Conservation (phyloP, 2,797 vertebrate species). For the Helarctos malayanus region DNA sequence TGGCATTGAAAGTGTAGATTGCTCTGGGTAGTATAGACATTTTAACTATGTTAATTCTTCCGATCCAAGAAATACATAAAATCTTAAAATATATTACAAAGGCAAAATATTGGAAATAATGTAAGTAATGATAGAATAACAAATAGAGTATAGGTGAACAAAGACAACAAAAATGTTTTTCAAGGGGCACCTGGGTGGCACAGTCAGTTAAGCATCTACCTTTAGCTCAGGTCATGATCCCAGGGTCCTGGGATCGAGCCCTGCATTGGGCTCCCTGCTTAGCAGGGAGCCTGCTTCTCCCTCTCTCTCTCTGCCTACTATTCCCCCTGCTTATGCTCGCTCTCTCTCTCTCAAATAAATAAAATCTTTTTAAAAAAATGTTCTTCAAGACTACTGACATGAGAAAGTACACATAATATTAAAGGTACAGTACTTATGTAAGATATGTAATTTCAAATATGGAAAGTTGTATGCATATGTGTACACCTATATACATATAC, state of each 20-base stretch:
- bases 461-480: background rate
- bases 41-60: no score
- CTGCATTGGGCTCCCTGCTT: no score
- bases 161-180: slow-evolving; percentile 29
- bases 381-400: slow-evolving; percentile 20
- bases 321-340: no score
- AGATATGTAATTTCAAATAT: slow-evolving; percentile 35
- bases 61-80: slow-evolving; percentile 26
- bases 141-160: background rate
- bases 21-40: no score
- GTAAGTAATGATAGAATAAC: slow-evolving; percentile 12
- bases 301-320: no score
- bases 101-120: slow-evolving; percentile 45
- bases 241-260: no score
- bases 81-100: slow-evolving; percentile 5
- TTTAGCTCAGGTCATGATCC: no score
- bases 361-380: background rate
- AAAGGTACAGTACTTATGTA: slow-evolving; percentile 16
- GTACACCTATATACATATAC: background rate
- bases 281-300: no score
- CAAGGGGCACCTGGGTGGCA: no score
- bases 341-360: no score
- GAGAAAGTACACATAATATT: slow-evolving; percentile 26
- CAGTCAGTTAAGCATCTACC: no score
- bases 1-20: no score